Evolutionary conservation across 64 coral and sea anemone species (phyloP), one percentile per base, ranked within the genome.

Genomic region (Montipora foliosa): DNA sequence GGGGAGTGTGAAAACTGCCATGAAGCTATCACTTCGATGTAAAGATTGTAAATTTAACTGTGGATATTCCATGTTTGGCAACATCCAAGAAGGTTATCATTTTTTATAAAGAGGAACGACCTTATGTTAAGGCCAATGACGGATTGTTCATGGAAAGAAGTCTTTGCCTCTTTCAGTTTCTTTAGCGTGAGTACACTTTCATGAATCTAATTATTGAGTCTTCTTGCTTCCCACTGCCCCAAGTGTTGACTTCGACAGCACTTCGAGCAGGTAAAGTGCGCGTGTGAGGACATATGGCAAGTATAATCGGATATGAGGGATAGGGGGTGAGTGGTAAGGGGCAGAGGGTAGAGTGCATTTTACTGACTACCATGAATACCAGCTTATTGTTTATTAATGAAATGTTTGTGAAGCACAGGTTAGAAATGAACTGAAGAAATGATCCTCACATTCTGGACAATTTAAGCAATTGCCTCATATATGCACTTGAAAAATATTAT

Each of bases 181-280:
- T 89, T 75, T 89, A 24, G 72, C 74, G 87, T 79, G 59, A 89
- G 87, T 89, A 87, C 25, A 29, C 52, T 83, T 25, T 84, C 22
- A 64, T 4, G 55, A 37, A 21, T 64, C 49, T 52, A 50, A 10
- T 29, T 37, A 57, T 57, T 64, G 9, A 84, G 22, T 13, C 81
- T 12, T 82, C 79, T 81, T 81, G 67, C 67, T 19, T 70, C 67
- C 67, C 67, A 19, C 15, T 70, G 67, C 67, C 67, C 15, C n/a
- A 20, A 19, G 59, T 15, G 59, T 12, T 62, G 9, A 15, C 15
- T 62, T 62, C 59, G 59, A 62, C 59, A 62, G 59, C 59, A 15
- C 59, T 62, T 62, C 59, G 15, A 5, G 59, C 59, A 62, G 15
- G 67, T 70, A 70, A 70, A 20, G 67, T 70, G 14, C 67, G 59